Evolutionary conservation across 1,140 invertebrate genomes (phyloP).

Genomic region (Centruroides vittatus): DNA sequence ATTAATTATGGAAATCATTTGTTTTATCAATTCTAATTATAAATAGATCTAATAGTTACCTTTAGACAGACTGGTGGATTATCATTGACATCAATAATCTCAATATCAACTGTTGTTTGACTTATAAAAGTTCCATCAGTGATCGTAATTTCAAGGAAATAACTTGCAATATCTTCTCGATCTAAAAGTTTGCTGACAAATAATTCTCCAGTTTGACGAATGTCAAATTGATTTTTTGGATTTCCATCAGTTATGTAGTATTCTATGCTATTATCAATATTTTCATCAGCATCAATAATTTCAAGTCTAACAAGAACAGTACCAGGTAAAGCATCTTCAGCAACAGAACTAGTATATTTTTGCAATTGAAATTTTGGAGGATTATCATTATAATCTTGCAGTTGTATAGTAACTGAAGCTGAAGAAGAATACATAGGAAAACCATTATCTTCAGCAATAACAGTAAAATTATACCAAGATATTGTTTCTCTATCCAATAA

Average conservation of each 20-base stretch:
- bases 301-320: conserved; percentile 54
- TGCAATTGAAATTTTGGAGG: conserved; percentile 55
- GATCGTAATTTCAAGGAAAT: conserved; percentile 54
- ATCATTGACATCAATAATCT: conserved; percentile 72
- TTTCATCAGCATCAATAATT: conserved; percentile 15
- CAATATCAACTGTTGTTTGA: conserved; percentile 47
- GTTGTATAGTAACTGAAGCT: conserved; percentile 47
- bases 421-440: conserved; percentile 54
- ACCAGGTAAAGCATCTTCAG: conserved; percentile 47
- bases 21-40: too few species aligned
- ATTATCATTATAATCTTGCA: conserved; percentile 76
- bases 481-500: conserved; percentile 70
- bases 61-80: conserved; percentile 44
- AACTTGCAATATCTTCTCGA: conserved; percentile 35
- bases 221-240: conserved; percentile 21
- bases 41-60: neutral
- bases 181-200: conserved; percentile 28
- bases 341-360: conserved; percentile 51
- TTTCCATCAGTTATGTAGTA: conserved; percentile 20
- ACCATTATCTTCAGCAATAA: conserved; percentile 64
- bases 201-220: conserved; percentile 29
- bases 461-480: conserved; percentile 63
- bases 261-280: conserved; percentile 5
- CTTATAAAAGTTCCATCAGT: conserved; percentile 74
- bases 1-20: too few species aligned